Evolutionary conservation across 35 echinoderm and acorn worm genomes (phyloP), one percentile per base, ranked within the genome.

Genomic region (Ptychodera flava): DNA sequence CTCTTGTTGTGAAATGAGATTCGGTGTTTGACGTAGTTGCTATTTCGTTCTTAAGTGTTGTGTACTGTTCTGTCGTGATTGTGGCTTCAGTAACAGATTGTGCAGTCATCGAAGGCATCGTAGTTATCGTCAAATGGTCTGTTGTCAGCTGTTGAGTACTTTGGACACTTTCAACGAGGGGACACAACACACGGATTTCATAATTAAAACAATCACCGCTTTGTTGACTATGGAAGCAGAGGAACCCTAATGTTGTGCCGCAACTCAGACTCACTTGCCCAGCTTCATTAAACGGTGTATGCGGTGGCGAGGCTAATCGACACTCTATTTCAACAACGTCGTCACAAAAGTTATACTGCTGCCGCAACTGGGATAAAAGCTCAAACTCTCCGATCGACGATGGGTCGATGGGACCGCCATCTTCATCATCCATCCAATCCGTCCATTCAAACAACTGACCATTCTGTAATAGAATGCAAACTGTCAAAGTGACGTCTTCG

Each of bases 361-460:
- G 16, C 16, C 31, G 82, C 30, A 83, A 36, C 30, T 35, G n/a
- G n/a, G 35, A 33, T 28, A 83, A 35, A 83, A 83, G 33, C 35
- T 83, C 82, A 83, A 83, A 83, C 37, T 83, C 82, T 37, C 82
- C 82, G 30, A 36, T 34, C 35, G 33, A 33, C 30, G 0, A 1
- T 28, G 34, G 33, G 1, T 34, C 33, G 6, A 83, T 35, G 34
- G 35, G 35, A 0, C 12, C 14, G 14, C 82, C 82, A 83, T 35
- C 29, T 83, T 83, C 82, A 30, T 83, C 82, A 36, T 83, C 37
- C 82, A 83, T 83, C 82, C 82, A 83, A 0, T 36, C 33, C 2
- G 82, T 36, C 82, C 82, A 83, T 12, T 64, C 22, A 22, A 22
- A 6, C 45, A 64, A 64, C n/a, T n/a, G n/a, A n/a, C n/a, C n/a